These are phyloP conservation scores for Sipha flava DNA, from an alignment of 1,140 invertebrate genomes.

Conservation along the genomic window DNA sequence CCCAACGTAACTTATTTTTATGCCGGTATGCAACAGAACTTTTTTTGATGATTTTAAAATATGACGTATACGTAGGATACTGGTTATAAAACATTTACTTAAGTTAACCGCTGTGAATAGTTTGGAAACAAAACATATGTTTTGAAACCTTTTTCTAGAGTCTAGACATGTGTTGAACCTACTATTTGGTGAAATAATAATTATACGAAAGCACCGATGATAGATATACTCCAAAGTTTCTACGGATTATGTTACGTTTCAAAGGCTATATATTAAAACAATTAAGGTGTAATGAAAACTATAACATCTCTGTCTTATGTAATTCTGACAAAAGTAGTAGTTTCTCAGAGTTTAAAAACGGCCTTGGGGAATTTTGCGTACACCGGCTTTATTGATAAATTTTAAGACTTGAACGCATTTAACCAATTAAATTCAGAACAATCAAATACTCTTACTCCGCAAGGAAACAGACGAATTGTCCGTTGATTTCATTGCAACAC, in stretches of 20 bases:
- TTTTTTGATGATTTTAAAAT: too few relatives aligned
- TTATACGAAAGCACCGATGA: background rate
- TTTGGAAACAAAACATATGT: background rate
- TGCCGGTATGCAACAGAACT: too few relatives aligned
- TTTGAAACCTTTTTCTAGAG: background rate
- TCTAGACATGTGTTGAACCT: too few relatives aligned
- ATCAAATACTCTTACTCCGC: too few relatives aligned
- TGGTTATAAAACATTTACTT: too few relatives aligned
- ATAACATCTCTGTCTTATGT: background rate
- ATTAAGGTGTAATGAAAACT: background rate
- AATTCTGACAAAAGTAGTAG: background rate
- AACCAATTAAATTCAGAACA: too few relatives aligned
- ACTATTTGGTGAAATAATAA: background rate
- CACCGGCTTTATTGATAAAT: too few relatives aligned
- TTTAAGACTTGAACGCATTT: too few relatives aligned
- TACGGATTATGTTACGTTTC: background rate
- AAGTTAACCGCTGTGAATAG: background rate
- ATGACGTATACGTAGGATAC: too few relatives aligned
- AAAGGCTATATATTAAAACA: background rate
- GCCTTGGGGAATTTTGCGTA: background rate
- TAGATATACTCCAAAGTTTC: background rate
- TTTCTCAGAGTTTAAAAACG: background rate
- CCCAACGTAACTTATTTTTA: too few relatives aligned
- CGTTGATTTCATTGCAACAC: too few relatives aligned
- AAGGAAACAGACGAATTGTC: too few relatives aligned